A percentile compares a stretch with the other conserved stretches of the same genome.
phyloP scores from a whole-genome alignment of 2,888 invertebrate species.

The Litoditis marina region DNA sequence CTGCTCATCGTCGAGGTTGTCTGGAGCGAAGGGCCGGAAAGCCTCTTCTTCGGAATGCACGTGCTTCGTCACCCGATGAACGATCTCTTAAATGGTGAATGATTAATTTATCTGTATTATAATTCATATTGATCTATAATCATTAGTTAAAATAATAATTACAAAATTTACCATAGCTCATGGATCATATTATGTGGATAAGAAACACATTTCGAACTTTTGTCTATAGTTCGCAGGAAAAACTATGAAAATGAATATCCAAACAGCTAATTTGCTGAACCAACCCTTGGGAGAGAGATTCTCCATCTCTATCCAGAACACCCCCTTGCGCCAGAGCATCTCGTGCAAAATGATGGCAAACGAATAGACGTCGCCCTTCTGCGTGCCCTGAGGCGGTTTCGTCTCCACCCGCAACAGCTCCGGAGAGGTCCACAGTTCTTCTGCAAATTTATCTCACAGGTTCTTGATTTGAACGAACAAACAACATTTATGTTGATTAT shows the following conservation, averaged over 20 bases:
- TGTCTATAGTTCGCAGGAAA: too few relatives aligned
- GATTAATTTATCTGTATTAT: too few relatives aligned
- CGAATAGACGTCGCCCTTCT: conserved; percentile 82
- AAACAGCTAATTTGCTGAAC: background rate
- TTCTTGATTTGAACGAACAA: too few relatives aligned
- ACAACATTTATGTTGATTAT: too few relatives aligned
- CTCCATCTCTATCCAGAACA: conserved; percentile 60
- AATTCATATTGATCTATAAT: too few relatives aligned
- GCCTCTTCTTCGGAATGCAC: conserved; percentile 65
- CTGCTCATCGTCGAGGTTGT: conserved; percentile 62
- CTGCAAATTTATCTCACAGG: too few relatives aligned
- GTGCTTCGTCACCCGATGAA: conserved; percentile 43
- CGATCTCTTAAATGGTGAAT: conserved; percentile 55
- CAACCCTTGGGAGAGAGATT: conserved; percentile 35
- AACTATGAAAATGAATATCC: background rate
- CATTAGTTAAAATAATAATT: too few relatives aligned
- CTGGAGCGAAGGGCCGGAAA: conserved; percentile 74
- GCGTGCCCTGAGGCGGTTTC: conserved; percentile 44
- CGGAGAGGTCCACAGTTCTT: conserved; percentile 85
- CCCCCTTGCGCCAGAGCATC: conserved; percentile 82
- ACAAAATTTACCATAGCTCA: too few relatives aligned
- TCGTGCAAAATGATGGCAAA: conserved; percentile 74
- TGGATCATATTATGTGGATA: too few relatives aligned
- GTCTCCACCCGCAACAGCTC: conserved; percentile 76
- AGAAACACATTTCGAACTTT: too few relatives aligned